These are phyloP conservation scores for Ennomos fuscantarius DNA, from an alignment of 2,888 invertebrate genomes.

Conservation along the genomic window DNA sequence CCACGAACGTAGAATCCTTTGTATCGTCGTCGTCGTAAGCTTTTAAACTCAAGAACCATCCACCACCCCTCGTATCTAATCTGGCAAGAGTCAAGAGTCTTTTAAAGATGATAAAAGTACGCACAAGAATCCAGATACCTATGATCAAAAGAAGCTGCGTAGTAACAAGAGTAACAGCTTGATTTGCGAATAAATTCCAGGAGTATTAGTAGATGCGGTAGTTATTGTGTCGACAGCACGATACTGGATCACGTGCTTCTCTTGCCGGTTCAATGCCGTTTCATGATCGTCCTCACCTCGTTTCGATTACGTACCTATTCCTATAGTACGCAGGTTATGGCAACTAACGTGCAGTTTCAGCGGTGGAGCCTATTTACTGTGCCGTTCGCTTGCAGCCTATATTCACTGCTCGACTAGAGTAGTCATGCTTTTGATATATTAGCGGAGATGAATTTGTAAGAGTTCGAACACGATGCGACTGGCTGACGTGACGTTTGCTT, in stretches of 20 bases:
- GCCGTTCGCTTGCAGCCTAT: slow-evolving; percentile 52
- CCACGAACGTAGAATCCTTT: too few relatives aligned
- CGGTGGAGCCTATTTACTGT: slow-evolving; percentile 56
- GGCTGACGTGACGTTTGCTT: too few relatives aligned
- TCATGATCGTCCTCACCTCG: slow-evolving; percentile 58
- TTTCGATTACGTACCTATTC: slow-evolving; percentile 45
- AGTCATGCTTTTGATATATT: background rate
- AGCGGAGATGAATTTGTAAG: background rate
- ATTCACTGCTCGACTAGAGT: slow-evolving; percentile 5
- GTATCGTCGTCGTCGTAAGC: background rate
- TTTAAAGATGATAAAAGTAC: slow-evolving; percentile 9
- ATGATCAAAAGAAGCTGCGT: slow-evolving; percentile 12
- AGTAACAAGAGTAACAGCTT: slow-evolving; percentile 30
- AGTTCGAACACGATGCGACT: too few relatives aligned
- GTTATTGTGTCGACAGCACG: background rate
- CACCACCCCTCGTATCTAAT: slow-evolving; percentile 10
- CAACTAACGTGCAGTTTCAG: slow-evolving; percentile 44
- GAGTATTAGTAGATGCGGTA: background rate
- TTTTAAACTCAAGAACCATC: slow-evolving; percentile 10
- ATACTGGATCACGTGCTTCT: slow-evolving; percentile 24
- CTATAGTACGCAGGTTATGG: slow-evolving; percentile 41
- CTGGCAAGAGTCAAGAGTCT: slow-evolving; percentile 13
- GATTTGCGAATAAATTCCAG: slow-evolving; percentile 9
- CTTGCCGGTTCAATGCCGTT: slow-evolving; percentile 49
- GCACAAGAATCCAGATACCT: slow-evolving; percentile 3